Percentiles rank a stretch among this genome's conserved stretches.
These are phyloP conservation scores for Pandemis cinnamomeana DNA, from an alignment of 2,888 invertebrate genomes.

Conservation along the genomic window DNA sequence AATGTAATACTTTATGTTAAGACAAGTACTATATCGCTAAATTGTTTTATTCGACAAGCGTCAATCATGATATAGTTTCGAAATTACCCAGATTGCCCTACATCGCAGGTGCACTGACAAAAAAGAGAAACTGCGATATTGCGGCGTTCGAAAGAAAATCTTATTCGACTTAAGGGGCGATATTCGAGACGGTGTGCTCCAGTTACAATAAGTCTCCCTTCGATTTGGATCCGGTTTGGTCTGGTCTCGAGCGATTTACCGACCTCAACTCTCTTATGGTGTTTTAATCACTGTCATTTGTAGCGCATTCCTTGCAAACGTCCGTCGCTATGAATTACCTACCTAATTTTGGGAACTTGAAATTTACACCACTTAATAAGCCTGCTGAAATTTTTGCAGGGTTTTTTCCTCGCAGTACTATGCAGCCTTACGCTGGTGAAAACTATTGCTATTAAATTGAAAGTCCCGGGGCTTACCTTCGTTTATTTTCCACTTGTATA, in stretches of 20 bases:
- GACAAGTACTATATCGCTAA: slow-evolving; percentile 39
- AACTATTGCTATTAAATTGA: not conserved
- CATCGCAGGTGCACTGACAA: slow-evolving; percentile 78
- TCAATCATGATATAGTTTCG: slow-evolving; percentile 70
- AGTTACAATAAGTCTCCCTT: slow-evolving; percentile 80
- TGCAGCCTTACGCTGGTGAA: not conserved
- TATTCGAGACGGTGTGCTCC: slow-evolving; percentile 81
- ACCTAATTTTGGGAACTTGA: slow-evolving; percentile 6
- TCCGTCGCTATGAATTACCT: not conserved
- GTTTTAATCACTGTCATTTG: slow-evolving; percentile 72
- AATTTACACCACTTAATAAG: not conserved
- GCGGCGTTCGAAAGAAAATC: slow-evolving; percentile 78
- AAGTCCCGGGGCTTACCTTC: slow-evolving; percentile 2
- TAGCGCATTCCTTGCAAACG: slow-evolving; percentile 40
- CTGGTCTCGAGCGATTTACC: slow-evolving; percentile 71
- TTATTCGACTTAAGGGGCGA: slow-evolving; percentile 81
- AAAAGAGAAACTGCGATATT: slow-evolving; percentile 79
- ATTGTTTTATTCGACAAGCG: slow-evolving; percentile 65
- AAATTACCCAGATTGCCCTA: slow-evolving; percentile 76
- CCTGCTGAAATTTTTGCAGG: not conserved
- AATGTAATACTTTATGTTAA: slow-evolving; percentile 8
- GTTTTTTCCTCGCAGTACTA: not conserved
- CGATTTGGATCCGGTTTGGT: slow-evolving; percentile 79
- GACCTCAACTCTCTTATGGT: slow-evolving; percentile 77
- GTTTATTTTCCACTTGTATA: not conserved